Conservation (phyloP, 2,113 vertebrate species). For the Myrmophylax atrothorax region DNA sequence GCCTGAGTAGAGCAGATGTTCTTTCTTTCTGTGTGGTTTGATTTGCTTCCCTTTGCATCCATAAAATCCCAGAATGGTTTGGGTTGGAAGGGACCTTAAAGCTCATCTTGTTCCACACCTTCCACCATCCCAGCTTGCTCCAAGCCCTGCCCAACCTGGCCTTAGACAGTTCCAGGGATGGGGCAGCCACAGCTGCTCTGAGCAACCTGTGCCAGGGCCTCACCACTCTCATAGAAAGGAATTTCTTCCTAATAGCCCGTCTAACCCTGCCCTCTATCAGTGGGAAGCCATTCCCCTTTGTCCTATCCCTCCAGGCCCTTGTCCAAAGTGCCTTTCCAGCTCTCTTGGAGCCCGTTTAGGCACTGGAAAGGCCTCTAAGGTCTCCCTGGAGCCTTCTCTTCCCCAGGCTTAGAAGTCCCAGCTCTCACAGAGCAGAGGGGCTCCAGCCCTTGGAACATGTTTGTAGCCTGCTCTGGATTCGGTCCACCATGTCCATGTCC, state of each 20-base stretch:
- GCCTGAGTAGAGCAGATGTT: neutral
- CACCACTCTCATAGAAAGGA: rapidly evolving
- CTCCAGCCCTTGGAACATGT: neutral
- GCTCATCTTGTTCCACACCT: neutral
- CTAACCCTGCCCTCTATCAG: rapidly evolving
- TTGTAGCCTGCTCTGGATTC: rapidly evolving
- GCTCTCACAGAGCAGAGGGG: neutral
- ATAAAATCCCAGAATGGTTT: neutral
- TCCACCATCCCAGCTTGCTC: rapidly evolving
- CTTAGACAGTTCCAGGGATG: neutral
- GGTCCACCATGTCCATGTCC: neutral
- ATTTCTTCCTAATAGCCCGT: neutral
- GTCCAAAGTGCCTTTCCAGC: neutral
- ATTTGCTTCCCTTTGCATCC: neutral
- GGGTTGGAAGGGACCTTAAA: neutral
- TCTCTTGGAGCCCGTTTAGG: neutral
- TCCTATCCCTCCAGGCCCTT: neutral
- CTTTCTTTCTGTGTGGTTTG: neutral
- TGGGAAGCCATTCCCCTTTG: neutral
- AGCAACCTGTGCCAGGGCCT: neutral
- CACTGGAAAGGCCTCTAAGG: neutral
- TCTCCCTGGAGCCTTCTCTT: neutral
- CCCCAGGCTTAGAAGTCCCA: neutral
- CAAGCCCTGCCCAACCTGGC: rapidly evolving
- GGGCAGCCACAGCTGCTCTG: neutral